Evolutionary conservation across 2,797 vertebrate genomes (phyloP).

Genomic region (Myotis planiceps): DNA sequence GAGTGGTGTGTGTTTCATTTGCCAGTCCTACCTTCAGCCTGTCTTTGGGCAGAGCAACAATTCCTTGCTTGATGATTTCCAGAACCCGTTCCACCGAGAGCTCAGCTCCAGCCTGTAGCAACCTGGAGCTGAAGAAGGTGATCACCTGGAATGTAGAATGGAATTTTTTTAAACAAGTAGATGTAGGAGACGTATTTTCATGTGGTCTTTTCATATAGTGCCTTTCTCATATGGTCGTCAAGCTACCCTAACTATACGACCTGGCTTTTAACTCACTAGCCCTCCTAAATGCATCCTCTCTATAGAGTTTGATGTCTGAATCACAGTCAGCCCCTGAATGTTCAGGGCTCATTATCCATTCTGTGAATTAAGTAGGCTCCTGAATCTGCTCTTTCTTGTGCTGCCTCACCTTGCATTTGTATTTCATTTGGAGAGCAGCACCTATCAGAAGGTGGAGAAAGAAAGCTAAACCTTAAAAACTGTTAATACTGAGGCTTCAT

Average conservation of each 20-base stretch:
- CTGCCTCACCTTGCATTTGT: neutral
- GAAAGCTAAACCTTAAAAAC: neutral
- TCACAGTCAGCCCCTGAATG: neutral
- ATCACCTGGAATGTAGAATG: constrained; percentile 91
- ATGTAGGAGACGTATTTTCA: constrained; percentile 6
- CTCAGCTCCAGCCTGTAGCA: constrained; percentile 95
- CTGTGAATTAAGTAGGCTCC: neutral
- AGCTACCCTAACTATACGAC: neutral
- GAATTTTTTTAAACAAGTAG: neutral
- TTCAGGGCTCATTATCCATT: neutral
- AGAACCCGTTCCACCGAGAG: constrained; percentile 97
- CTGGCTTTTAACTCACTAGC: neutral
- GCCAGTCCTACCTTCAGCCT: constrained; percentile 93
- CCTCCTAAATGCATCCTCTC: neutral
- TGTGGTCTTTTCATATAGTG: neutral
- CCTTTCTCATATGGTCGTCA: neutral
- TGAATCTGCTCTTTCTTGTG: neutral
- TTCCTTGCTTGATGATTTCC: constrained; percentile 98
- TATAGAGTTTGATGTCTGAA: neutral
- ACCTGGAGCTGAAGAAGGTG: constrained; percentile 95
- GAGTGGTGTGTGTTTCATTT: neutral
- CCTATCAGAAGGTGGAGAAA: neutral
- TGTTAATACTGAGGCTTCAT: neutral
- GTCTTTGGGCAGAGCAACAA: constrained; percentile 96
- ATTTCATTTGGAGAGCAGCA: neutral